These are phyloP conservation scores for Nomada fabriciana DNA, from an alignment of 2,888 invertebrate genomes.

Conservation along the genomic window DNA sequence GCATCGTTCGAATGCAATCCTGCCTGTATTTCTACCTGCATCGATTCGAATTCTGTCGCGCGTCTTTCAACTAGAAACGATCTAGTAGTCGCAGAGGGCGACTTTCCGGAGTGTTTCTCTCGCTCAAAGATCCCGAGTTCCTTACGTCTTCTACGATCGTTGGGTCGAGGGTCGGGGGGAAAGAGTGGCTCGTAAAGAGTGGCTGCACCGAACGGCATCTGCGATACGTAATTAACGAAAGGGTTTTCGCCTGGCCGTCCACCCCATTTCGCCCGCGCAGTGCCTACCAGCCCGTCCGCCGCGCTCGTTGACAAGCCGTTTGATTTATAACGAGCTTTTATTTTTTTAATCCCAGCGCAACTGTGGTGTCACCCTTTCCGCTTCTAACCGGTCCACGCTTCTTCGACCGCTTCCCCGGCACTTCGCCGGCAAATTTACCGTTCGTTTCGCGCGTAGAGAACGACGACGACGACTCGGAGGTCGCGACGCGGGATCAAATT, in stretches of 20 bases:
- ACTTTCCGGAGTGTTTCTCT: too few species aligned
- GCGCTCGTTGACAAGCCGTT: conserved; percentile 77
- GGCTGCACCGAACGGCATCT: conserved; percentile 79
- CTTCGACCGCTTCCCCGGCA: background rate
- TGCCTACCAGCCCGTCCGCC: conserved; percentile 68
- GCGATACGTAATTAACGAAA: conserved; percentile 83
- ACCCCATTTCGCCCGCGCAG: conserved; percentile 47
- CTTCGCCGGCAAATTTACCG: background rate
- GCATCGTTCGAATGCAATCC: background rate
- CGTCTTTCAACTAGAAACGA: too few species aligned
- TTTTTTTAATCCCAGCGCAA: conserved; percentile 77
- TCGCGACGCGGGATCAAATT: too few species aligned
- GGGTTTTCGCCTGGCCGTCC: conserved; percentile 77
- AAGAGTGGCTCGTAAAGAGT: conserved; percentile 75
- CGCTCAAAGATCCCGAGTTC: background rate
- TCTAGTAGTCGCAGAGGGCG: too few species aligned
- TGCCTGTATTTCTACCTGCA: too few species aligned
- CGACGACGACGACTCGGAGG: background rate
- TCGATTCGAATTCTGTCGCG: too few species aligned
- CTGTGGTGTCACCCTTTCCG: conserved; percentile 64
- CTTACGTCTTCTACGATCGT: conserved; percentile 43
- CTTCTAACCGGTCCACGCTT: background rate
- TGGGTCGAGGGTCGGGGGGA: conserved; percentile 42
- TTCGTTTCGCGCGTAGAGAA: background rate
- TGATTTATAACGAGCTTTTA: conserved; percentile 80